Evolutionary conservation across 2,888 invertebrate genomes (phyloP).

Genomic region (Hydrotaea cyrtoneurina): DNA sequence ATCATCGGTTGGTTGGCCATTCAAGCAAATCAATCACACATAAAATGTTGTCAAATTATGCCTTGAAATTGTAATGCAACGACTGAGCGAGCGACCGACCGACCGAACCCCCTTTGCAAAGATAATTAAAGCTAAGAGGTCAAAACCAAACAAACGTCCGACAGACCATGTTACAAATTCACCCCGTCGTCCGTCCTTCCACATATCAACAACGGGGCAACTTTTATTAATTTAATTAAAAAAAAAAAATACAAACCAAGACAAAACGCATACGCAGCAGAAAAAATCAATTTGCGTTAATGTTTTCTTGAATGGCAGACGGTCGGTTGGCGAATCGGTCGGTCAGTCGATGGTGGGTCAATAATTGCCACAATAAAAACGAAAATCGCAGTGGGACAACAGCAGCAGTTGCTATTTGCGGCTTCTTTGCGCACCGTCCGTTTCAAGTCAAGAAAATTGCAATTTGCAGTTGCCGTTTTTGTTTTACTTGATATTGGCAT

Average conservation of each 20-base stretch:
- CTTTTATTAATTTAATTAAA: slow-evolving; percentile 61
- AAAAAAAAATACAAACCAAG: slow-evolving; percentile 6
- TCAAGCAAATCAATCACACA: slow-evolving; percentile 12
- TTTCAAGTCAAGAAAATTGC: slow-evolving; percentile 55
- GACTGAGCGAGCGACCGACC: neutral
- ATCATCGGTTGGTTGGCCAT: neutral
- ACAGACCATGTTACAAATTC: slow-evolving; percentile 16
- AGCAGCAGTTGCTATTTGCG: slow-evolving; percentile 17
- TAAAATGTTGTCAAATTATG: slow-evolving; percentile 16
- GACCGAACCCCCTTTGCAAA: neutral
- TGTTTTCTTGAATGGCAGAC: slow-evolving; percentile 21
- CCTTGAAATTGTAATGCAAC: neutral
- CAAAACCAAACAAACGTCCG: slow-evolving; percentile 33
- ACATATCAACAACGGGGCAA: neutral
- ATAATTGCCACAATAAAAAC: slow-evolving; percentile 53
- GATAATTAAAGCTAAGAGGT: slow-evolving; percentile 36
- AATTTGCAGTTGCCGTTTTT: slow-evolving; percentile 13
- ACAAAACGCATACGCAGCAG: neutral
- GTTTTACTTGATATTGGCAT: neutral
- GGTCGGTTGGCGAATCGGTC: neutral
- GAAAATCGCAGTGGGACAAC: slow-evolving; percentile 6
- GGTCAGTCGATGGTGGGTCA: slow-evolving; percentile 36
- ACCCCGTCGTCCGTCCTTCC: neutral
- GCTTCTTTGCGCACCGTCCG: neutral
- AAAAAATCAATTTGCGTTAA: slow-evolving; percentile 47